These are phyloP conservation scores for Drosophila miranda DNA, from an alignment of 1,140 invertebrate genomes.

Conservation along the genomic window DNA sequence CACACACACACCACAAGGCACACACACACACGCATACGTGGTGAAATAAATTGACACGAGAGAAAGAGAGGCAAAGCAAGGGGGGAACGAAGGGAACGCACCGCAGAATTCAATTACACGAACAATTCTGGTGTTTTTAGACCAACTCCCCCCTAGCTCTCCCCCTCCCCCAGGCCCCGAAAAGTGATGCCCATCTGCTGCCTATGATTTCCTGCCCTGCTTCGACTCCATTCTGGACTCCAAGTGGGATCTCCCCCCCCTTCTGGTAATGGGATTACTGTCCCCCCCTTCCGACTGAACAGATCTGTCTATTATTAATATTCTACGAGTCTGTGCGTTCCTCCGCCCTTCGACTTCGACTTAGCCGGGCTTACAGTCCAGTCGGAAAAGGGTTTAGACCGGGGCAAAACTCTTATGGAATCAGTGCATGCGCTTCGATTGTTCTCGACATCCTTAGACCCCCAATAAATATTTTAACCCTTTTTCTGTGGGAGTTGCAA, in stretches of 20 bases:
- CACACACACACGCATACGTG: conserved; percentile 57
- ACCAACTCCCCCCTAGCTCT: too few relatives aligned
- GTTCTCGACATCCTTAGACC: conserved; percentile 24
- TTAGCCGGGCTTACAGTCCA: conserved; percentile 44
- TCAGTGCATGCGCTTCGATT: conserved; percentile 71
- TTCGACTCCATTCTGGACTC: background rate
- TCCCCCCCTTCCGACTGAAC: background rate
- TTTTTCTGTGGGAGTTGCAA: too few relatives aligned
- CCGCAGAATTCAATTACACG: conserved; percentile 73
- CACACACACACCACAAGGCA: conserved; percentile 14
- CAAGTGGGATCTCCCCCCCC: too few relatives aligned
- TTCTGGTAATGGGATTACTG: conserved; percentile 65
- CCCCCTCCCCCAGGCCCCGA: too few relatives aligned
- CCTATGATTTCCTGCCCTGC: conserved; percentile 49
- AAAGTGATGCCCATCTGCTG: background rate
- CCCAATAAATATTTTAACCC: too few relatives aligned
- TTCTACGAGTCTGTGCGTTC: conserved; percentile 47
- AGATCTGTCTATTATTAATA: conserved; percentile 57
- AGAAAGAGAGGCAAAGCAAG: conserved; percentile 1
- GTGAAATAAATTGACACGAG: conserved; percentile 74
- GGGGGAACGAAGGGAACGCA: conserved; percentile 19
- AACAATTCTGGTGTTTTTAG: conserved; percentile 46
- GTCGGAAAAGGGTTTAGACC: conserved; percentile 33
- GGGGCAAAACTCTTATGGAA: conserved; percentile 50
- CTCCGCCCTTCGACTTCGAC: conserved; percentile 10